Evolutionary conservation across 2,113 vertebrate species (phyloP).

Genomic region (Nycticryphes semicollaris): DNA sequence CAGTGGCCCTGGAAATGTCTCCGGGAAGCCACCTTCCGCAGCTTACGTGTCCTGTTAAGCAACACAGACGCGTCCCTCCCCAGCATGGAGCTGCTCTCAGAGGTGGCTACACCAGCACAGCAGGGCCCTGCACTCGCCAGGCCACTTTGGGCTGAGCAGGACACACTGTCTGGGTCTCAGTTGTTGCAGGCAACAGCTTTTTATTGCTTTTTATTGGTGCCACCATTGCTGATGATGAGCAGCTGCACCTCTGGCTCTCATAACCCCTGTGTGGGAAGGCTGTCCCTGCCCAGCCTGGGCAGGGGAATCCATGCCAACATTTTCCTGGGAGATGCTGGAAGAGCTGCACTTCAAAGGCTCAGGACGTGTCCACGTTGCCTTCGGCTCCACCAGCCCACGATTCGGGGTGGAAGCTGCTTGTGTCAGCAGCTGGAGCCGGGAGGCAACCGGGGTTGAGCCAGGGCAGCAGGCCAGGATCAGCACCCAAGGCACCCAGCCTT

Average conservation of each 20-base stretch:
- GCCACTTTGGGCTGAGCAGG: neutral
- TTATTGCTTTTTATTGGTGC: neutral
- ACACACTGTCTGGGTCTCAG: neutral
- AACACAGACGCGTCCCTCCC: neutral
- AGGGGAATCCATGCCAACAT: neutral
- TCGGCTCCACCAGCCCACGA: conserved; percentile 30
- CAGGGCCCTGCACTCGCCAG: accelerated
- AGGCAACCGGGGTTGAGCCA: neutral
- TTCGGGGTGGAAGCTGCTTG: conserved; percentile 25
- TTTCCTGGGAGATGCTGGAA: neutral
- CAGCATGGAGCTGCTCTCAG: accelerated
- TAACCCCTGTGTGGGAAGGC: neutral
- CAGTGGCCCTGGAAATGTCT: neutral
- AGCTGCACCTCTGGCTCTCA: neutral
- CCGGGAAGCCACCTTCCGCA: neutral
- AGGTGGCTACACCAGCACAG: neutral
- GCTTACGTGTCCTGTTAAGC: conserved; percentile 19
- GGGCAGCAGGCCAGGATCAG: neutral
- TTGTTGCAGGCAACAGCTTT: accelerated
- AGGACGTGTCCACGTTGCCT: conserved; percentile 27
- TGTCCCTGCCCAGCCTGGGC: neutral
- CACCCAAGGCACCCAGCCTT: neutral
- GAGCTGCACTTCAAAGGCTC: conserved; percentile 60
- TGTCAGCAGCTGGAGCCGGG: conserved; percentile 38
- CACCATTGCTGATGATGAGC: neutral